Base-by-base conservation (phyloP, 2,113 vertebrate genomes). In the Eretmochelys imbricata region DNA sequence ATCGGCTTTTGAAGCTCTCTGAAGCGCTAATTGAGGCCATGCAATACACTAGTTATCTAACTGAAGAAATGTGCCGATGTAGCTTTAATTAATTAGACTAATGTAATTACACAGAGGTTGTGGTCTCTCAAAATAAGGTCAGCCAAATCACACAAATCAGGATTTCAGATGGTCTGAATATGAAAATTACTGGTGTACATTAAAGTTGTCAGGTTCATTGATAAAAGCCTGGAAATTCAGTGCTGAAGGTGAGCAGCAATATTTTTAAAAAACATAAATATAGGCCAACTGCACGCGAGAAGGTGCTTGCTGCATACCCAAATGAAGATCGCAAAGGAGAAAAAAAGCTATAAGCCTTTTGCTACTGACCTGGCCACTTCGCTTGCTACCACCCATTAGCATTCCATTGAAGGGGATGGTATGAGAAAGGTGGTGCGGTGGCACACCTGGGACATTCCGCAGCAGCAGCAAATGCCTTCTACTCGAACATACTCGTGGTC, bases 201-300 rank as follows among this genome's bases (percentile, higher is more conserved):
- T 92, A 12, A 3, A 6, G 88, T 31, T 19, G 80, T 54, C 55
- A 85, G 24, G 20, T 55, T 20, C 62, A 72, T 5, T 57, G 84
- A 89, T 7, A 72, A 83, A 55, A 59, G 83, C 24, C 90, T 97
- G 78, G n/a, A 82, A 91, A 79, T 3, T 93, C 50, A 51, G 84
- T 85, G 87, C 55, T 76, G 53, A 79, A 62, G 80, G 53, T 14
- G 83, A 38, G 48, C n/a, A 38, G 2, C 31, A 90, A 82, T 82
- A 6, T 1, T 12, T 29, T 25, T 87, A 79, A 1, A 10, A 87
- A 84, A 20, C 27, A 10, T 55, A 55, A 4, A 3, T 83, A 31
- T 1, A 69, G 14, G 42, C 83, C 22, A 46, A 87, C 31, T 87
- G 54, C n/a, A 75, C n/a, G 27, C 29, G 38, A 79, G 38, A 83